Percentiles rank a stretch among this genome's conserved stretches.
Evolutionary conservation across 1,140 invertebrate species (phyloP).

Genomic region (Lycorma delicatula): DNA sequence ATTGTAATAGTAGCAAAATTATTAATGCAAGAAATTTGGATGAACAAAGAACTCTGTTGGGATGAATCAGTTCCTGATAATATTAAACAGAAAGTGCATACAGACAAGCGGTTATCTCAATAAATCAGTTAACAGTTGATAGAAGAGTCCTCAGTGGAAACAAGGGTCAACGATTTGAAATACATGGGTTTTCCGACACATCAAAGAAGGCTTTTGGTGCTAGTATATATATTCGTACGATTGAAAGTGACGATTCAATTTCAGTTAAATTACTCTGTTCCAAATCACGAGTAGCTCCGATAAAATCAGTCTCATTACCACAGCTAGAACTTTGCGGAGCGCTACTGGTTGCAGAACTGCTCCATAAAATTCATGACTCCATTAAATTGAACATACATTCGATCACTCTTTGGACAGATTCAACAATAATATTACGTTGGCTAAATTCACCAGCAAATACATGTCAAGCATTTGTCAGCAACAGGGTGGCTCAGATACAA

Average conservation of each 20-base stretch:
- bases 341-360: constrained; percentile 27
- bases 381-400: too few relatives aligned
- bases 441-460: too few relatives aligned
- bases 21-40: constrained; percentile 37
- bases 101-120: constrained; percentile 13
- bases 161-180: constrained; percentile 5
- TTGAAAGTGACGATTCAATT: too few relatives aligned
- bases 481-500: too few relatives aligned
- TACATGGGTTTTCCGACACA: constrained; percentile 38
- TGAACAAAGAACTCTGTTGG: constrained; percentile 31
- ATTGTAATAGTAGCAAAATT: constrained; percentile 36
- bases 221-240: constrained; percentile 33
- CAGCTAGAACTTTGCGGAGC: constrained; percentile 34
- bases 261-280: too few relatives aligned
- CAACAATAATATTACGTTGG: too few relatives aligned
- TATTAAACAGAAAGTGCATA: constrained; percentile 24
- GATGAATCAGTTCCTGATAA: constrained; percentile 31
- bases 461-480: too few relatives aligned
- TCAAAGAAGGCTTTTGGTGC: constrained; percentile 36
- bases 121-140: constrained; percentile 21
- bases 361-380: too few relatives aligned
- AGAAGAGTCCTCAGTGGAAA: constrained; percentile 15
- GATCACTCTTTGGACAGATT: too few relatives aligned
- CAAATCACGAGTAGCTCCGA: constrained; percentile 35
- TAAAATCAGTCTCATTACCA: constrained; percentile 31